phyloP scores from a whole-genome alignment of 2,888 invertebrate species.

The Lepidochrysops patricia region DNA sequence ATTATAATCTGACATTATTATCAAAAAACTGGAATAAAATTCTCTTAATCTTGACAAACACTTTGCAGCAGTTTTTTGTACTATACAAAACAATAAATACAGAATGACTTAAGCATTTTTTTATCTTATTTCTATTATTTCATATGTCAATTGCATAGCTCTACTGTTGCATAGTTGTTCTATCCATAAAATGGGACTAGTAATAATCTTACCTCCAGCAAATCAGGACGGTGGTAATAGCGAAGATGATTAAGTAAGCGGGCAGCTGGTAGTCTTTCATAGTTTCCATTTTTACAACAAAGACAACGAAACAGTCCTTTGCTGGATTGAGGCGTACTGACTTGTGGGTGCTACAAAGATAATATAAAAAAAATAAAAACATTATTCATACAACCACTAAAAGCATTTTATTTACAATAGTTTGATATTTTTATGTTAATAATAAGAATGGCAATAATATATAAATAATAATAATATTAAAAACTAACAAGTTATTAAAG shows the following conservation, averaged over 20 bases:
- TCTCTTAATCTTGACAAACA: too few relatives aligned
- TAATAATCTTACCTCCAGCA: slow-evolving; percentile 54
- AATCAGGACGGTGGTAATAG: slow-evolving; percentile 57
- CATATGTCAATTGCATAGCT: too few relatives aligned
- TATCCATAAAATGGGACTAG: neutral
- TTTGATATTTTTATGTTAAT: too few relatives aligned
- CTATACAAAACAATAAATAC: too few relatives aligned
- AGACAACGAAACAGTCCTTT: slow-evolving; percentile 70
- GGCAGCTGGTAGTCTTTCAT: slow-evolving; percentile 47
- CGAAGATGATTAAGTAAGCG: slow-evolving; percentile 70
- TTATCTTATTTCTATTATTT: neutral
- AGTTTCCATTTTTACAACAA: slow-evolving; percentile 57
- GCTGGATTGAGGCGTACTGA: slow-evolving; percentile 45
- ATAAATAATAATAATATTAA: too few relatives aligned
- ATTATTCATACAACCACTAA: neutral
- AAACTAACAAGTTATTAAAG: neutral
- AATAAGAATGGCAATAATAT: too few relatives aligned
- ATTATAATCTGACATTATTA: too few relatives aligned
- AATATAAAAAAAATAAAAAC: neutral
- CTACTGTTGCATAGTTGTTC: too few relatives aligned
- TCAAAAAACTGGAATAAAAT: too few relatives aligned
- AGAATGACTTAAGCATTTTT: too few relatives aligned
- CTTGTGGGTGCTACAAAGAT: slow-evolving; percentile 34
- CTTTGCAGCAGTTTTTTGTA: too few relatives aligned
- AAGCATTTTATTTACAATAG: too few relatives aligned